phyloP scores from a whole-genome alignment of 2,888 invertebrate genomes.

The Neelides folsomi region DNA sequence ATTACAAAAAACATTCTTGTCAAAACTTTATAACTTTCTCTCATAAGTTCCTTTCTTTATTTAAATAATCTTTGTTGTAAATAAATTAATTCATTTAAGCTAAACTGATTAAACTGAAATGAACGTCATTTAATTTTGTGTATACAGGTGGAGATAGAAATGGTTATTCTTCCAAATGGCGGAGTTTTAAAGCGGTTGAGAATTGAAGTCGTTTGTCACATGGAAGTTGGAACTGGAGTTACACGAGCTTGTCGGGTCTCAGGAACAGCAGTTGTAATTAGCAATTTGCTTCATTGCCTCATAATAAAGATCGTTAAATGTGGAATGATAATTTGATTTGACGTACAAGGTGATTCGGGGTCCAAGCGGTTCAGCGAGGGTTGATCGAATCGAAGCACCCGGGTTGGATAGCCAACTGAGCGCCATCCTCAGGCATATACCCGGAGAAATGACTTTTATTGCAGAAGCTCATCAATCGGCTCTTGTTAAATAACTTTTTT shows the following conservation, averaged over 20 bases:
- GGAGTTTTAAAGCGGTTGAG: conserved; percentile 50
- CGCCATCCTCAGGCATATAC: conserved; percentile 23
- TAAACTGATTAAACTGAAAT: no score
- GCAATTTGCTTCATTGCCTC: conserved; percentile 36
- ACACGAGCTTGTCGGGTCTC: conserved; percentile 43
- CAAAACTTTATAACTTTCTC: no score
- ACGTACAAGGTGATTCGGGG: conserved; percentile 34
- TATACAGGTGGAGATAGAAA: conserved; percentile 34
- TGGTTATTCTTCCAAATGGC: conserved; percentile 37
- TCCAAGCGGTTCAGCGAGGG: conserved; percentile 43
- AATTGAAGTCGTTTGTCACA: conserved; percentile 54
- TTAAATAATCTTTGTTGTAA: no score
- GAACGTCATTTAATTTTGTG: background rate
- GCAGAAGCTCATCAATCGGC: conserved; percentile 20
- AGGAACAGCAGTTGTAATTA: conserved; percentile 51
- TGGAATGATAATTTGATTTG: no score
- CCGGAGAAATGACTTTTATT: conserved; percentile 28
- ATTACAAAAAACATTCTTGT: no score
- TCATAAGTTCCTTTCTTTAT: no score
- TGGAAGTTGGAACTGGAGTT: conserved; percentile 40
- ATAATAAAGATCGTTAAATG: no score
- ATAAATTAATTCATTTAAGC: no score
- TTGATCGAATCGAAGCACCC: conserved; percentile 51
- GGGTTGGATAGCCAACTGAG: conserved; percentile 55
- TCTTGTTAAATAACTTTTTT: background rate